Evolutionary conservation across 2,797 vertebrate species (phyloP), one percentile per base, ranked within the genome.

Genomic region (Cossypha caffra): DNA sequence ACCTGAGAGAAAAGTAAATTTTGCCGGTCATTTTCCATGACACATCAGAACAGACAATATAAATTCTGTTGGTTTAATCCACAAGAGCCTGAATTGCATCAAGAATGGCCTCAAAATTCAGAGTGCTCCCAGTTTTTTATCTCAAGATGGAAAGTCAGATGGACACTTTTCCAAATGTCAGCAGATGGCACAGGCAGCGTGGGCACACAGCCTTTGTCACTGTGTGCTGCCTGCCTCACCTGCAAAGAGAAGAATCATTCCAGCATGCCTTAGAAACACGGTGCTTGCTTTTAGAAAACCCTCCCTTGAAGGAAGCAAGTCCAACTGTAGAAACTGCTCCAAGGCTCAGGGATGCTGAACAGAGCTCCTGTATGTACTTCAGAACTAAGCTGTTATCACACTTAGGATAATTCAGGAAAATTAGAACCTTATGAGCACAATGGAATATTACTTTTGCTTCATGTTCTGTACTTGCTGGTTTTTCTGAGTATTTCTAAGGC

Each of bases 371-470:
- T 40, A 71, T 76, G 75, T 61, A 42, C 87, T 80, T 51, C 80
- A 85, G 58, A 69, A 69, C 38, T 21, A 51, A 90, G 68, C 62
- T 48, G 64, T 90, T 91, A 95, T 78, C 91, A 86, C 88, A 91
- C 69, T 69, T 74, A 1, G 7, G 45, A 67, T 86, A 95, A 96
- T 63, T 87, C 80, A 71, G 47, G 84, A 91, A 89, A 96, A 97
- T 95, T 77, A 87, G 35, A 96, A 95, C 90, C 61, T 71, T 80
- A 94, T 77, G 93, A 95, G 64, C 31, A 45, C 25, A n/a, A 13
- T 4, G 7, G 69, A 94, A 62, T 86, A 87, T 91, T 74, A 87
- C 77, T 95, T 95, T 86, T 89, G 37, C 66, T 94, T 79, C 59
- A 54, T 1, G 1, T 79, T 73, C 90, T 54, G 31, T 33, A 92